Evolutionary conservation across 2,113 vertebrate species (phyloP), one percentile per base, ranked within the genome.

Genomic region (Paramisgurnus dabryanus): DNA sequence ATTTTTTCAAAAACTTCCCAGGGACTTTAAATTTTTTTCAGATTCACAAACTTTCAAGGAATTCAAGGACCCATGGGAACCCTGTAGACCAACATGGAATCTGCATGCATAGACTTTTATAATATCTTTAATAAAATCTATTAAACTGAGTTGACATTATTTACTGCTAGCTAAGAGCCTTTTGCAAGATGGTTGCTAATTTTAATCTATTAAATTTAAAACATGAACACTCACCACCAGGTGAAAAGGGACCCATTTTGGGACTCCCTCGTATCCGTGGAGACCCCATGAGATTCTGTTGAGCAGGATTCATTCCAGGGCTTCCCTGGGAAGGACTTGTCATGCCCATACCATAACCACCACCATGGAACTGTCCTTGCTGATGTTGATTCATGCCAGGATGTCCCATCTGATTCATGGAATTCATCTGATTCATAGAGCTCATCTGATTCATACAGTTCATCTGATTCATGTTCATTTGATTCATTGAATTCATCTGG

Each of bases 211-310:
- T 49, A 49, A 3, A 49, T 49, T 22, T 7, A 4, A 4, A 5
- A 70, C 22, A 22, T 22, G 22, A 22, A 22, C 7, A 63, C 85
- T 79, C 95, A 98, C 96, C 96, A 95, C 96, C 94, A 34, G 97
- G 96, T 82, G 97, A 99, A 89, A 96, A 98, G 80, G 96, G 96
- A 79, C 87, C 94, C 90, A 96, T 96, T 91, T 98, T 98, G 45
- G 97, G 97, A 87, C 98, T 98, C 65, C 93, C 95, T 74, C 96
- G 90, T 88, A 95, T 94, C 83, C 96, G 94, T 75, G 96, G 95
- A 15, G 98, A 98, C 68, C 96, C 91, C 92, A 99, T 95, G 76
- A 97, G 89, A 70, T 92, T 97, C 86, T 96, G 96, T 40, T 95
- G 95, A 74, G 78, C 91, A 55, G 91, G 90, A 67, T 91, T 93